Percentiles rank a stretch among this genome's conserved stretches.
Evolutionary conservation across 2,113 vertebrate genomes (phyloP).

Genomic region (Pedetes capensis): DNA sequence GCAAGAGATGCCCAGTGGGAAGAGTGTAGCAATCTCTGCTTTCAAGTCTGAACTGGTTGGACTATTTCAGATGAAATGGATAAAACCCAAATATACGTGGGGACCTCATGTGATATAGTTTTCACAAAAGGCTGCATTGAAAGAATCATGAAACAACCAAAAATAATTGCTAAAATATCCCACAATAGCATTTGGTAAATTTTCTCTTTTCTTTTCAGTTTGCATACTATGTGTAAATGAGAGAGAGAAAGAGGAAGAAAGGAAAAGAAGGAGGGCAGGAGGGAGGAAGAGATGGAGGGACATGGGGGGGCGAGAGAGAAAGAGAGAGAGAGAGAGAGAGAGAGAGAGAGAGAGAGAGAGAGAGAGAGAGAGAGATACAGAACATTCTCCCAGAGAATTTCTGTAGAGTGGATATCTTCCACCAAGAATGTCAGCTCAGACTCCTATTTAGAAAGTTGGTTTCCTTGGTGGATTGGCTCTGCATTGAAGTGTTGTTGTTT

Average conservation of each 20-base stretch:
- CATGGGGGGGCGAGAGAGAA: neutral
- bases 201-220: neutral
- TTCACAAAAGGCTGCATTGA: neutral
- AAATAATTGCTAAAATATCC: neutral
- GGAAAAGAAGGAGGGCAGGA: neutral
- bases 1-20: neutral
- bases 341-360: neutral
- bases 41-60: neutral
- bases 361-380: neutral
- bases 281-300: neutral
- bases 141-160: neutral
- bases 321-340: neutral
- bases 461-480: neutral
- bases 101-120: neutral
- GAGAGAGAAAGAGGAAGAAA: neutral
- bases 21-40: neutral
- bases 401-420: neutral
- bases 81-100: neutral
- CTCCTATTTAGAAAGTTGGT: neutral
- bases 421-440: neutral
- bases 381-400: neutral
- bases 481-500: too few relatives aligned
- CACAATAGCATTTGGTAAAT: neutral
- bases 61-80: neutral
- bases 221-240: neutral